phyloP scores from a whole-genome alignment of 2,888 invertebrate genomes.

The Sycophila texana region DNA sequence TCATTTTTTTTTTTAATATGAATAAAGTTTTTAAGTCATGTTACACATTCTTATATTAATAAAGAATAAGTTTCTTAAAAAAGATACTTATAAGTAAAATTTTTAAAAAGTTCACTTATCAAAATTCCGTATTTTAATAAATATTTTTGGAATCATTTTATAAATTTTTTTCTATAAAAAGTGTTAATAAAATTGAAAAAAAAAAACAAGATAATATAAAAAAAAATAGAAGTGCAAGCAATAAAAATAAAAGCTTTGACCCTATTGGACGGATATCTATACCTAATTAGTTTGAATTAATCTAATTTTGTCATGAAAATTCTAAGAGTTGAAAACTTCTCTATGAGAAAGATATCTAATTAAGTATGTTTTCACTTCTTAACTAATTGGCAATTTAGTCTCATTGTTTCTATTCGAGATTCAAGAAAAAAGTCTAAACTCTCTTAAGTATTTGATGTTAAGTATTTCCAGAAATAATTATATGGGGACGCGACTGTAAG shows the following conservation, averaged over 20 bases:
- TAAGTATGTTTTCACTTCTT: constrained; percentile 16
- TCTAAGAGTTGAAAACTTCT: constrained; percentile 18
- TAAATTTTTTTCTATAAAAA: no score
- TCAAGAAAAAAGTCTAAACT: constrained; percentile 49
- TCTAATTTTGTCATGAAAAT: constrained; percentile 13
- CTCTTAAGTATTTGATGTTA: constrained; percentile 34
- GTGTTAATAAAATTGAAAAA: constrained; percentile 9
- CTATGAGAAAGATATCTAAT: constrained; percentile 2
- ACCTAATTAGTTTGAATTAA: constrained; percentile 13
- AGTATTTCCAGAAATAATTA: constrained; percentile 23
- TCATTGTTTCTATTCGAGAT: constrained; percentile 21
- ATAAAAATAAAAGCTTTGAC: constrained; percentile 26
- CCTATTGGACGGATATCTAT: constrained; percentile 63
- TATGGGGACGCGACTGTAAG: constrained; percentile 66
- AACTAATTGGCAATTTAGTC: constrained; percentile 36
- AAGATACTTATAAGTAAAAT: not conserved
- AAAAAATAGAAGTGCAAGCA: constrained; percentile 28
- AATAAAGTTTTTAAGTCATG: constrained; percentile 2
- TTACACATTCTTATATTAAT: constrained; percentile 13
- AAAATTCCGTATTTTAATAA: constrained; percentile 9
- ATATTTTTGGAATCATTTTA: not conserved
- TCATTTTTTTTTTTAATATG: constrained; percentile 1
- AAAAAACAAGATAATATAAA: constrained; percentile 23
- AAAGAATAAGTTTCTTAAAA: constrained; percentile 25
- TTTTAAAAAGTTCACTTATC: not conserved